Evolutionary conservation across 2,888 invertebrate genomes (phyloP).

Genomic region (Protophormia terraenovae): DNA sequence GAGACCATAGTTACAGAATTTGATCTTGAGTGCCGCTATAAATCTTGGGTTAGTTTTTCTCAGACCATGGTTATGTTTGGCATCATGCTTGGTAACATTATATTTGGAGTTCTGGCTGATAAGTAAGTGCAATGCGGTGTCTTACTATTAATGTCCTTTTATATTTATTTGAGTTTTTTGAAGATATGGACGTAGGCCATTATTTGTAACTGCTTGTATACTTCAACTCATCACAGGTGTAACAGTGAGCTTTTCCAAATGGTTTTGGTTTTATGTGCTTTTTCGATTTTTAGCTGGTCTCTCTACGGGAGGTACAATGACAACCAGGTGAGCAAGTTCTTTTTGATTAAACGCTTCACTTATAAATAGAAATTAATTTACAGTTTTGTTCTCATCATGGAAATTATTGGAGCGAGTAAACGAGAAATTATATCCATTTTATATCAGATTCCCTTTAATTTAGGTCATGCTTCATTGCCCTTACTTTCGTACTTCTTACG

Average conservation of each 20-base stretch:
- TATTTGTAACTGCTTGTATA: slow-evolving; percentile 87
- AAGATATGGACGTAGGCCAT: slow-evolving; percentile 89
- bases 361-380: background rate
- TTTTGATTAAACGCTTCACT: too few relatives aligned
- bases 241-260: slow-evolving; percentile 87
- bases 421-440: slow-evolving; percentile 83
- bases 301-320: slow-evolving; percentile 92
- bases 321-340: slow-evolving; percentile 82
- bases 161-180: slow-evolving; percentile 71
- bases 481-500: slow-evolving; percentile 85
- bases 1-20: slow-evolving; percentile 89
- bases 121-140: slow-evolving; percentile 82
- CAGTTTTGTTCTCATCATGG: slow-evolving; percentile 87
- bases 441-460: slow-evolving; percentile 87
- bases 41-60: slow-evolving; percentile 87
- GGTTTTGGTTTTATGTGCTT: slow-evolving; percentile 85
- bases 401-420: slow-evolving; percentile 84
- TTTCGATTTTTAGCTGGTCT: slow-evolving; percentile 88
- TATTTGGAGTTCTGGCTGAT: slow-evolving; percentile 89
- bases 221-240: slow-evolving; percentile 88
- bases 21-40: slow-evolving; percentile 84
- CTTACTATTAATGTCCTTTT: background rate
- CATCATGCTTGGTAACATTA: slow-evolving; percentile 88
- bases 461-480: slow-evolving; percentile 86
- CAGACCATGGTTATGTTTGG: slow-evolving; percentile 91